Evolutionary conservation across 2,113 vertebrate species (phyloP), one percentile per base, ranked within the genome.

Genomic region (Carettochelys insculpta): DNA sequence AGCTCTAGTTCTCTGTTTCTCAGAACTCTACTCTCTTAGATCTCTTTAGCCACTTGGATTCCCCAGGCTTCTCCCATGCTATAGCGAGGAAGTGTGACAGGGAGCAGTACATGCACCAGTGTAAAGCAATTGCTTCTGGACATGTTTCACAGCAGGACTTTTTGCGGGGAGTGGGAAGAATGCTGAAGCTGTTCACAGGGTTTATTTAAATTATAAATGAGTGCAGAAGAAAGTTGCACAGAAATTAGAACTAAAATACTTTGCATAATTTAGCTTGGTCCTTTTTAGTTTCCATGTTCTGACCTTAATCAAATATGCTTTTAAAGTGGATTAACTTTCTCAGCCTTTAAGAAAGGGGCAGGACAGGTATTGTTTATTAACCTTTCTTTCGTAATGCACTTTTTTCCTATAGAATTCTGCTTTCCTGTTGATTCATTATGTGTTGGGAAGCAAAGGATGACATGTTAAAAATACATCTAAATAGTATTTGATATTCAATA

Each of bases 401-500:
- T 93, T 94, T 91, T 78, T 91, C 92, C 85, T 50, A 45, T 58
- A 95, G 96, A 97, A 96, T 82, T 92, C 92, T 95, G 94, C 88
- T 90, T 96, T 96, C 97, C 94, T 89, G 45, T 97, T 95, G 97
- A 97, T 97, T 97, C 97, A 96, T 96, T 97, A 94, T 88, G 80
- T 96, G 97, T 97, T 81, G 61, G 95, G 97, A 97, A 97, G 95
- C 96, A 50, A 85, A 97, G 95, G 87, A 10, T 96, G 96, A 97
- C 95, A 92, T 90, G 96, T 96, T 97, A 97, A 97, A 97, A 96
- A 96, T n/a, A 96, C 91, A 54, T 96, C 96, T 94, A 92, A 96
- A 97, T 97, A 88, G 97, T 92, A 93, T 96, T 97, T 98, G 96
- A 95, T 97, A 97, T 97, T 97, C 97, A 90, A 95, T 68, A 58